Evolutionary conservation across 1,140 invertebrate species (phyloP), one percentile per base, ranked within the genome.

Genomic region (Schlechtendalia chinensis): DNA sequence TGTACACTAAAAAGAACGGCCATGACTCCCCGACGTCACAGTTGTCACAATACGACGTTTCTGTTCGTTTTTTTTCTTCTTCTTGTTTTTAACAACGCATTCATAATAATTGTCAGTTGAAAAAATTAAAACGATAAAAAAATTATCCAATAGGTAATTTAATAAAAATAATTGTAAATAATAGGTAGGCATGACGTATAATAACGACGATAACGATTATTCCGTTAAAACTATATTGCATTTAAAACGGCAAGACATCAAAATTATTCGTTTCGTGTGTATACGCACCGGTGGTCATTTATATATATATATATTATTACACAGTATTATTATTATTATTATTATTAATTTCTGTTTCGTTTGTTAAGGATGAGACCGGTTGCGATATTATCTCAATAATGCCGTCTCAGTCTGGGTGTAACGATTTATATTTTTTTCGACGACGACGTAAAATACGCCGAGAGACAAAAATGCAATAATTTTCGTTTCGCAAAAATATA

Each of bases 1-100:
- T 74, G 50, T 56, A 45, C 1, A 75, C 22, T 24, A 39, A 77
- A 77, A 77, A 47, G 17, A 77, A 77, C 19, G 56, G 11, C 74
- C 74, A 39, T 77, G 56, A 77, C 56, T 77, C 14, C 59, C 32
- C n/a, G n/a, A n/a, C n/a, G 8, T 58, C 5, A 39, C 32, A 45
- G 11, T n/a, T n/a, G n/a, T 39, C 5, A 12, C 27, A 32, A 39
- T 54, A 54, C 14, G 16, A 65, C 29, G 17, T 50, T 39, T 32
- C 4, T 29, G 32, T 1, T 39, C 27, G 5, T 8, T 50, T 12
- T 50, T 12, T 50, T 4, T 50, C 12, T 50, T 50, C 12, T 50
- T 50, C 5, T 50, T 12, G 5, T 65, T 65, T 39, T 39, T 65
- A 65, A 1, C 1, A 65, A 45, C 32, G 19, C 27, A 22, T 19